These are phyloP conservation scores for Drosophila pectinifera DNA, from an alignment of 1,140 invertebrate genomes.

Conservation along the genomic window DNA sequence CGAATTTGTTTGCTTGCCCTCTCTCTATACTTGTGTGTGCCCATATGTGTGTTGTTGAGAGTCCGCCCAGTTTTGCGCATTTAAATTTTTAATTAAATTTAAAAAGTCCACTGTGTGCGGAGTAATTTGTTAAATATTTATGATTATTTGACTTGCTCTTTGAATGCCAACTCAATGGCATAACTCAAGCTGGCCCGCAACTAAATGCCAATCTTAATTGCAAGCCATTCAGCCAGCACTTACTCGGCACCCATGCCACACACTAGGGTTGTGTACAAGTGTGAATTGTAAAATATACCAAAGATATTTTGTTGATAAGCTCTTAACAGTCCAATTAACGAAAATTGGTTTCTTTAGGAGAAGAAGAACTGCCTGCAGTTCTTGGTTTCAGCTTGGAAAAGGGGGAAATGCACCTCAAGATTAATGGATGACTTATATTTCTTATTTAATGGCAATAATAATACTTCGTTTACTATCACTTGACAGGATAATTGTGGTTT, in stretches of 20 bases:
- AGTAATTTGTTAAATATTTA: conserved; percentile 53
- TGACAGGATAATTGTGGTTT: not conserved
- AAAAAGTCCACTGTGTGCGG: conserved; percentile 50
- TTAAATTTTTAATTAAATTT: conserved; percentile 81
- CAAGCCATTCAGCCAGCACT: conserved; percentile 19
- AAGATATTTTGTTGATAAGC: conserved; percentile 9
- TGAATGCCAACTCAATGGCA: conserved; percentile 16
- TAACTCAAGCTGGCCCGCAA: conserved; percentile 10
- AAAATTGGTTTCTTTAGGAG: not conserved
- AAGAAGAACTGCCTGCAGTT: no score
- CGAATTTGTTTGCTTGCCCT: conserved; percentile 11
- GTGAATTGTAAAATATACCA: conserved; percentile 3
- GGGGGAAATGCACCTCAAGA: not conserved
- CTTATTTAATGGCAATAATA: not conserved
- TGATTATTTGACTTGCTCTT: conserved; percentile 39
- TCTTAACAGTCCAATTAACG: conserved; percentile 16
- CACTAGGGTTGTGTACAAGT: conserved; percentile 4
- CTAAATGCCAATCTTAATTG: conserved; percentile 42
- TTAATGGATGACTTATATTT: not conserved
- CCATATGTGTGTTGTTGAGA: conserved; percentile 21
- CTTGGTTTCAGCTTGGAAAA: not conserved
- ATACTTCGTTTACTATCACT: no score
- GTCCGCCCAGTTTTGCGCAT: conserved; percentile 54
- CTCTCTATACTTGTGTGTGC: not conserved
- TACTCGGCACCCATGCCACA: no score